Base-by-base conservation (phyloP, 2,888 invertebrate species). In the Drosophila paramelanica region DNA sequence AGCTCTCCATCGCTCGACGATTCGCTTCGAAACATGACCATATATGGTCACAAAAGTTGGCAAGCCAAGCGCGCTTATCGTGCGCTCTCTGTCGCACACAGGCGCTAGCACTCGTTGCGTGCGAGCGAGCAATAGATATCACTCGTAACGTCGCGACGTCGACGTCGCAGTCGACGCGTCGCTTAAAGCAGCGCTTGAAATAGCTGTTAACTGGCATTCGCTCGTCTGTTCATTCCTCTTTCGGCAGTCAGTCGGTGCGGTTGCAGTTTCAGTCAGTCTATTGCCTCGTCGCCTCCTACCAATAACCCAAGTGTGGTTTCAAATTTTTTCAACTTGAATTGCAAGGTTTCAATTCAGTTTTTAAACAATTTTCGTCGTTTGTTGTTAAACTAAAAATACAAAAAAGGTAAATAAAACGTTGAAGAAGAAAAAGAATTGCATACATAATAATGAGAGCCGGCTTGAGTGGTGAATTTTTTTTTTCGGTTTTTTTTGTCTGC, bases 11-110 rank as follows among this genome's bases (percentile, higher is more conserved):
- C 46, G 50, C 79, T 57, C 79, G 60, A 69, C 76, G 74, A 77
- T 68, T 82, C 77, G 87, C 81, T 76, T 77, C 77, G 72, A 92
- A 91, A 91, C 90, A 91, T 91, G 90, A 89, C 91, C 91, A 91
- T 91, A 91, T 91, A 91, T 91, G 91, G 91, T 90, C 92, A 92
- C 90, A 90, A 91, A 92, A 91, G 77, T 79, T 90, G 86, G 90
- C 79, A 79, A 75, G 46, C 65, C 59, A 78, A 78, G 72, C 69
- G 57, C 57, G 57, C 67, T 68, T 57, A 42, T 74, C 67, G 58
- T 71, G 79, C 77, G 66, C 73, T 78, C 89, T 75, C 76, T 83
- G 33, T 88, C 83, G 66, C 75, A 83, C 83, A 64, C 81, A 67
- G 71, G 79, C 87, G 68, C 50, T 60, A 52, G 33, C 25, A 59